Evolutionary conservation across 2,113 vertebrate species (phyloP).

Genomic region (Notothenia rossii): DNA sequence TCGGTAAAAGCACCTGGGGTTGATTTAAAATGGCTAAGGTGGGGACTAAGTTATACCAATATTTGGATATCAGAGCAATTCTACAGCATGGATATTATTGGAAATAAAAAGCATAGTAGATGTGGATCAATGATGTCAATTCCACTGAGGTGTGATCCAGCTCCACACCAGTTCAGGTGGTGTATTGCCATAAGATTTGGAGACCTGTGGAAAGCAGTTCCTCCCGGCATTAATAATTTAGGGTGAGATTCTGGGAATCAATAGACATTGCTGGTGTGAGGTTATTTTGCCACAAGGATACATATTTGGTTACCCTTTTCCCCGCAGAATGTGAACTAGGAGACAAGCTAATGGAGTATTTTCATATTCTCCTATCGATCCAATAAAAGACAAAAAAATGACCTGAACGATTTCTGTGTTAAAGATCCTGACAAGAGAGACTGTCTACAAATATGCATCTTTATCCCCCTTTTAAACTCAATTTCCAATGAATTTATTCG

Average conservation of each 20-base stretch:
- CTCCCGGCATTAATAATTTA: slow-evolving; percentile 54
- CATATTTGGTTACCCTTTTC: slow-evolving; percentile 20
- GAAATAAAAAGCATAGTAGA: slow-evolving; percentile 19
- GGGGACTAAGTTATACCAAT: slow-evolving; percentile 37
- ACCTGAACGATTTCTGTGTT: too few relatives aligned
- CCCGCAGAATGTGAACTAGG: background rate
- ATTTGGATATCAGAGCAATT: slow-evolving; percentile 49
- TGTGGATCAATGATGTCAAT: slow-evolving; percentile 20
- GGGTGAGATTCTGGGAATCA: slow-evolving; percentile 30
- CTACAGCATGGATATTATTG: background rate
- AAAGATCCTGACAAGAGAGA: too few relatives aligned
- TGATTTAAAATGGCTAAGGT: slow-evolving; percentile 54
- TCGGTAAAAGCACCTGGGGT: slow-evolving; percentile 47
- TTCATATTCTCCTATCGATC: too few relatives aligned
- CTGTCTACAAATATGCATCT: too few relatives aligned
- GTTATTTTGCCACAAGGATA: slow-evolving; percentile 36
- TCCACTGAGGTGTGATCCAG: slow-evolving; percentile 1
- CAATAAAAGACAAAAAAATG: too few relatives aligned
- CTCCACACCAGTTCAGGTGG: slow-evolving; percentile 3
- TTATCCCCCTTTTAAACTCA: too few relatives aligned
- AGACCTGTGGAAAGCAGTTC: slow-evolving; percentile 33
- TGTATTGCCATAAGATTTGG: background rate
- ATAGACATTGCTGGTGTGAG: slow-evolving; percentile 23
- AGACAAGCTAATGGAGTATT: slow-evolving; percentile 4
- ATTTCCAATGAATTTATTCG: too few relatives aligned